Evolutionary conservation across 2,797 vertebrate species (phyloP).

Genomic region (Lepus townsendii): DNA sequence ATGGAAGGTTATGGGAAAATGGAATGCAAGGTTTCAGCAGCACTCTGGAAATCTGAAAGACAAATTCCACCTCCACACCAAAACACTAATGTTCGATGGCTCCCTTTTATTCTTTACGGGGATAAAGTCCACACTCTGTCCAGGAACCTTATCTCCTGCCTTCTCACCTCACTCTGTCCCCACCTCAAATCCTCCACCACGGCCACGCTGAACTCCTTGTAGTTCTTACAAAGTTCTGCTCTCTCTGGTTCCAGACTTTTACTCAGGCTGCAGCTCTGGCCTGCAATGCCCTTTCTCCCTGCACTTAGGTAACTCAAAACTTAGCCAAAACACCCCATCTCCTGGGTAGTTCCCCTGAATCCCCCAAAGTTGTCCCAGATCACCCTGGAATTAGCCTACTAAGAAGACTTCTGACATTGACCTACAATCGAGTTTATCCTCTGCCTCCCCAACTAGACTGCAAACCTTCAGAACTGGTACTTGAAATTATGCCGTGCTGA

Average conservation of each 20-base stretch:
- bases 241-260: not conserved
- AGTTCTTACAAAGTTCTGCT: not conserved
- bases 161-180: not conserved
- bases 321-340: not conserved
- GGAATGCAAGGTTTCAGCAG: not conserved
- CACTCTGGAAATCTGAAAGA: not conserved
- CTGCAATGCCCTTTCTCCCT: not conserved
- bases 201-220: not conserved
- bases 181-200: not conserved
- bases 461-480: not conserved
- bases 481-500: not conserved
- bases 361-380: not conserved
- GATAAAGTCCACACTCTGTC: slow-evolving; percentile 53
- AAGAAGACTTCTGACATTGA: not conserved
- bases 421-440: not conserved
- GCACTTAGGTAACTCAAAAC: not conserved
- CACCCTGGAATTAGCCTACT: not conserved
- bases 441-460: not conserved
- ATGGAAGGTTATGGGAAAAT: not conserved
- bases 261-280: not conserved
- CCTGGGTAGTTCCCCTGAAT: not conserved
- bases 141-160: not conserved
- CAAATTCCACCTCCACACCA: not conserved
- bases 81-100: not conserved
- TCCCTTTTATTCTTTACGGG: not conserved